Evolutionary conservation across 2,888 invertebrate species (phyloP), one percentile per base, ranked within the genome.

Genomic region (Lithophane semibrunnea): DNA sequence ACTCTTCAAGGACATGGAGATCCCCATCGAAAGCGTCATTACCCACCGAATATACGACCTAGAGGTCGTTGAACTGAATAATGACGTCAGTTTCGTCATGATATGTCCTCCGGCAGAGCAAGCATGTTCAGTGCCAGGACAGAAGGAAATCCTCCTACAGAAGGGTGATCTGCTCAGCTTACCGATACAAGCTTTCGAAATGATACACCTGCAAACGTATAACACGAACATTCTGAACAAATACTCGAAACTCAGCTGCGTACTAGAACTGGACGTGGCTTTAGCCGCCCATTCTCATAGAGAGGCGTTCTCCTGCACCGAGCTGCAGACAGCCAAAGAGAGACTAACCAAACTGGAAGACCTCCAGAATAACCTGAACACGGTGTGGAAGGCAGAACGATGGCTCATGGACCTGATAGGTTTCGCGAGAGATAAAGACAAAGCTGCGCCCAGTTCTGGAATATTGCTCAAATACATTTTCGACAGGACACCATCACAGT

Each of bases 401-500:
- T 99, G 99, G 99, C 97, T 99, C 37, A 98, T 99, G 97, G 99
- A 99, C 92, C 98, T 99, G 10, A 99, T 99, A 74, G 98, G 98
- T 0, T 99, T 99, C 92, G 99, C 99, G 0, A 97, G 99, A 80
- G 99, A 99, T 81, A 97, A 96, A 87, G 97, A 96, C 83, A 97
- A 96, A 85, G 92, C 95, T 16, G 91, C 92, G 1, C 92, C 94
- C 3, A 94, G 94, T 80, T 97, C 97, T 54, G 96, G 97, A 65
- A 96, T 96, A 92, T 90, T 96, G 87, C 93, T 97, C 88, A 97
- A 95, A 89, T 90, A 95, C 73, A 90, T 97, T 60, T 88, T 96
- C 76, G 95, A 96, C 67, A 95, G 94, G 82, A 94, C 93, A 61
- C 93, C 92, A 12, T 90, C 92, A 29, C 92, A 93, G 74, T 87